Evolutionary conservation across 2,888 invertebrate genomes (phyloP).

Genomic region (Flexamia atlantica): DNA sequence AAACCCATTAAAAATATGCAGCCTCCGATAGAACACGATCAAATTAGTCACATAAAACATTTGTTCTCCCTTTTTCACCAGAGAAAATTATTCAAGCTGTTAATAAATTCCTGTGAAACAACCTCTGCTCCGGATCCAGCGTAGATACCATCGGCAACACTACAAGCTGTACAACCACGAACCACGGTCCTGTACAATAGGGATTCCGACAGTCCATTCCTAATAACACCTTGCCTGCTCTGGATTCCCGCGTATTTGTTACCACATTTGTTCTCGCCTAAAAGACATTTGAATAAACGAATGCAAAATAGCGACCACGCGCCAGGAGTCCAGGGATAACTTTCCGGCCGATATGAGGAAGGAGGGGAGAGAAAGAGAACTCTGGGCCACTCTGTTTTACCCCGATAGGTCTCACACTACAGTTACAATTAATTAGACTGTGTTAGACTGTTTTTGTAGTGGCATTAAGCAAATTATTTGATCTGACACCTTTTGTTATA

Average conservation of each 20-base stretch:
- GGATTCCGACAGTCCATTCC: not conserved
- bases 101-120: not conserved
- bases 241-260: constrained; percentile 28
- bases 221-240: constrained; percentile 34
- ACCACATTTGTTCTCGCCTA: constrained; percentile 34
- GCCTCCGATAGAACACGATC: too few relatives aligned
- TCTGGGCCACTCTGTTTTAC: too few relatives aligned
- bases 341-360: too few relatives aligned
- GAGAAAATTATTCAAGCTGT: not conserved
- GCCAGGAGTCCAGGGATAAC: not conserved
- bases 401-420: too few relatives aligned
- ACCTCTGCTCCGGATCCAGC: not conserved
- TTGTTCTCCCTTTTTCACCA: not conserved
- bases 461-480: too few relatives aligned
- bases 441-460: too few relatives aligned
- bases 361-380: too few relatives aligned
- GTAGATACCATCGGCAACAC: constrained; percentile 2
- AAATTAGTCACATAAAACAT: too few relatives aligned
- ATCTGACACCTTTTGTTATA: too few relatives aligned
- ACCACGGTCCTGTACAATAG: not conserved
- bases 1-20: too few relatives aligned
- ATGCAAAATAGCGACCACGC: constrained; percentile 41
- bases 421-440: too few relatives aligned
- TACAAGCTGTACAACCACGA: not conserved
- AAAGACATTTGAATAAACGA: constrained; percentile 43